Evolutionary conservation across 2,888 invertebrate genomes (phyloP), one percentile per base, ranked within the genome.

Genomic region (Galerucella nymphaeae): DNA sequence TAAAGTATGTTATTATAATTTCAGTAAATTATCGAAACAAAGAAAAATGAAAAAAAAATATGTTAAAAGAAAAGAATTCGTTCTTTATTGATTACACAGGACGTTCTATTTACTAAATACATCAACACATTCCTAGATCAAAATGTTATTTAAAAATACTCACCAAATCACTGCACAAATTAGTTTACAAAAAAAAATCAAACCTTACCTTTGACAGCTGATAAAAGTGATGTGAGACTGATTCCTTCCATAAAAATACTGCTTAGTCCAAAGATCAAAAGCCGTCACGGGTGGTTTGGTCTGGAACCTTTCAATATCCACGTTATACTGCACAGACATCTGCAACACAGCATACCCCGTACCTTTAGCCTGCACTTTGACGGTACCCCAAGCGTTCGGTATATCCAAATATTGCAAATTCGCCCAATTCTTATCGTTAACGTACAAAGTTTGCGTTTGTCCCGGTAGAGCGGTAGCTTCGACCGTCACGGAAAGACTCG

Each of bases 261-360:
- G 94, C 77, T 90, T 90, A 2, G 95, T 91, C 63, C 89, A 87
- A 71, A 98, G 89, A 75, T 92, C 91, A 87, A 97, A 98, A n/a
- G 96, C 91, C 58, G 87, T 88, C 38, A 92, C 88, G 0, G 97
- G 96, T 53, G 97, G 97, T 80, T 90, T 88, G 0, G 96, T 96
- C 87, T 96, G 94, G 89, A 94, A 96, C 84, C 91, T 91, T 67
- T 90, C 89, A 80, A 93, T 91, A 85, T 96, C 96, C 66, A 97
- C 96, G 87, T 96, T 96, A 88, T 96, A 97, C 85, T 95, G 94
- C 38, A 96, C 95, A 48, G 94, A 93, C 93, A 98, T 93, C 89
- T 98, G 97, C 78, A 98, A 89, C 81, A 98, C 93, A 4, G 97
- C 97, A 87, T 94, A 95, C n/a, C 98, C 98, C 3, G 96, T 94